Conservation (phyloP, 2,888 invertebrate genomes). For the Brenthis daphne region DNA sequence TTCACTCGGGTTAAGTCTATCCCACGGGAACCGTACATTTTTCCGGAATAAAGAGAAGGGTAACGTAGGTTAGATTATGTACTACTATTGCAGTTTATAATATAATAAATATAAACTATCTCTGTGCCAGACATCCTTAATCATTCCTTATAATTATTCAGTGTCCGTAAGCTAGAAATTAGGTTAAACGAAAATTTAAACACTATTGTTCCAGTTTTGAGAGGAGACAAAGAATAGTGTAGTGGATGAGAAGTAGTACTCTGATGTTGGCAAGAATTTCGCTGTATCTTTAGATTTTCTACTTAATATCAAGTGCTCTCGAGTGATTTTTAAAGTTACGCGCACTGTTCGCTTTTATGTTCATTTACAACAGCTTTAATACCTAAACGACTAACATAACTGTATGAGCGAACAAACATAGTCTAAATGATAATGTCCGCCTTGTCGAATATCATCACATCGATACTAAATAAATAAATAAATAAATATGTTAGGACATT, state of each 20-base stretch:
- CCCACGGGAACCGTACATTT: too few relatives aligned
- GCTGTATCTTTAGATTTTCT: conserved; percentile 77
- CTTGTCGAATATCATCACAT: too few relatives aligned
- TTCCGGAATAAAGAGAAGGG: too few relatives aligned
- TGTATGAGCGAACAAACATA: too few relatives aligned
- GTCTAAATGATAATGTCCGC: too few relatives aligned
- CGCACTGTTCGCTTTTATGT: conserved; percentile 40
- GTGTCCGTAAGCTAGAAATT: conserved; percentile 30
- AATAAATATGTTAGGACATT: too few relatives aligned
- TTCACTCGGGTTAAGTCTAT: too few relatives aligned
- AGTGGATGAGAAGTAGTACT: conserved; percentile 55
- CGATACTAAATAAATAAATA: too few relatives aligned
- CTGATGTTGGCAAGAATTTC: conserved; percentile 72
- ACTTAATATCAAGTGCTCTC: conserved; percentile 67
- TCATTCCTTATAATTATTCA: conserved; percentile 16
- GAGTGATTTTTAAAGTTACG: conserved; percentile 74
- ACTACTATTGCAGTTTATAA: too few relatives aligned
- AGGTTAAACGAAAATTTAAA: conserved; percentile 42
- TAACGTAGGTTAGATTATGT: too few relatives aligned
- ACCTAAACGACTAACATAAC: background rate
- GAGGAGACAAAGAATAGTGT: conserved; percentile 48
- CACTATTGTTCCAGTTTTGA: conserved; percentile 37
- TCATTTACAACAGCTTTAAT: conserved; percentile 25
- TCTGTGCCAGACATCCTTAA: too few relatives aligned
- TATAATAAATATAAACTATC: too few relatives aligned